Conservation (phyloP, 2,888 invertebrate species). For the Apodemia zela region DNA sequence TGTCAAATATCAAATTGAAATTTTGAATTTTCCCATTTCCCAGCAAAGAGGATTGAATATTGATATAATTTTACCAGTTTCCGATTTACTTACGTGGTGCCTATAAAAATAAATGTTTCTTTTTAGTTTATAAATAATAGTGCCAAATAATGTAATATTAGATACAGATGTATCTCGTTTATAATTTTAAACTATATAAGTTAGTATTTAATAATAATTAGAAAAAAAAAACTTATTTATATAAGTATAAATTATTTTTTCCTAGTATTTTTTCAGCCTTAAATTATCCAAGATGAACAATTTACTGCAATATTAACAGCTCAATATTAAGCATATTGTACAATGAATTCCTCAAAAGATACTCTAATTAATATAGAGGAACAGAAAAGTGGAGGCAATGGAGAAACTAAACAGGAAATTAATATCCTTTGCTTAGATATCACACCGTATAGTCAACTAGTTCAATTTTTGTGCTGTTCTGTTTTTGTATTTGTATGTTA, state of each 20-base stretch:
- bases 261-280: not conserved
- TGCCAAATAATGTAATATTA: not conserved
- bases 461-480: conserved; percentile 89
- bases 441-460: conserved; percentile 81
- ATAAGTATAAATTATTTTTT: not conserved
- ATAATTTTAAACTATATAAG: not conserved
- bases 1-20: too few species aligned
- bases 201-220: not conserved
- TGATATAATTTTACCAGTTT: too few species aligned
- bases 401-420: conserved; percentile 59
- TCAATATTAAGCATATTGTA: not conserved
- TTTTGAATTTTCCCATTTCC: too few species aligned
- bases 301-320: not conserved
- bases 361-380: conserved; percentile 58
- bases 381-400: conserved; percentile 33
- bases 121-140: not conserved
- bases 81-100: not conserved
- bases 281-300: not conserved
- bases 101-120: not conserved
- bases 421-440: conserved; percentile 88
- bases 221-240: not conserved
- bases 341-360: conserved; percentile 42
- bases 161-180: not conserved
- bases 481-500: conserved; percentile 92
- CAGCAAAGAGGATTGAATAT: too few species aligned